phyloP scores from a whole-genome alignment of 2,888 invertebrate genomes.

The Yponomeuta evonymella region DNA sequence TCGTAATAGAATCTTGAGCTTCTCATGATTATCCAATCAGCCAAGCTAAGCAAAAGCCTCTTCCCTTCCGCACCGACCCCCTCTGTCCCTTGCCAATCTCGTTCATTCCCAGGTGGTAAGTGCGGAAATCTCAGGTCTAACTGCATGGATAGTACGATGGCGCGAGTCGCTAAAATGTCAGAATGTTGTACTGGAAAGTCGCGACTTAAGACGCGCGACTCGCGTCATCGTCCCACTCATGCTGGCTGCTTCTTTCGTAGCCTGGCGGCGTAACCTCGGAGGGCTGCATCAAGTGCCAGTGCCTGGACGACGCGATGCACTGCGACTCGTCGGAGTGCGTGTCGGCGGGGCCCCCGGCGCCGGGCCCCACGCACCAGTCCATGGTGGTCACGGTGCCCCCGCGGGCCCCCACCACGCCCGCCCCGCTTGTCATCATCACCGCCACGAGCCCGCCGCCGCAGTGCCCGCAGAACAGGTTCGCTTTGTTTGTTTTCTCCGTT shows the following conservation, averaged over 20 bases:
- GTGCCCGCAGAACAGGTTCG: slow-evolving; percentile 51
- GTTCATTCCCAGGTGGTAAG: too few species aligned
- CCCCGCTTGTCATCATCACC: slow-evolving; percentile 13
- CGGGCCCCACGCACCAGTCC: slow-evolving; percentile 37
- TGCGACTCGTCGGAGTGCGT: slow-evolving; percentile 78
- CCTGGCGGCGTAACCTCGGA: slow-evolving; percentile 80
- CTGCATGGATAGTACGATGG: too few species aligned
- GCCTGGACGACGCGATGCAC: slow-evolving; percentile 83
- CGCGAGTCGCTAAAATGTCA: too few species aligned
- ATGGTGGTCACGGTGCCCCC: slow-evolving; percentile 26
- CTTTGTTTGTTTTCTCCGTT: slow-evolving; percentile 1
- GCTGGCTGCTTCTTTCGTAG: slow-evolving; percentile 46
- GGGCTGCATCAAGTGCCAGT: slow-evolving; percentile 86
- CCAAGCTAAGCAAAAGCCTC: too few species aligned
- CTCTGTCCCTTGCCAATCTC: too few species aligned
- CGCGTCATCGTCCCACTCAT: too few species aligned
- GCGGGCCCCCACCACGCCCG: slow-evolving; percentile 11
- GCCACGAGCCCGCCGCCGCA: slow-evolving; percentile 58
- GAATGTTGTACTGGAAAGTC: too few species aligned
- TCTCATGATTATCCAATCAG: too few species aligned
- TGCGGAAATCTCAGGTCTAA: too few species aligned
- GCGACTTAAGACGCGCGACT: too few species aligned
- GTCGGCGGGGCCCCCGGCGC: slow-evolving; percentile 26
- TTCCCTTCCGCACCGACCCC: too few species aligned
- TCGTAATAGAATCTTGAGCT: too few species aligned